Evolutionary conservation across 2,888 invertebrate species (phyloP).

Genomic region (Cephus runcator): DNA sequence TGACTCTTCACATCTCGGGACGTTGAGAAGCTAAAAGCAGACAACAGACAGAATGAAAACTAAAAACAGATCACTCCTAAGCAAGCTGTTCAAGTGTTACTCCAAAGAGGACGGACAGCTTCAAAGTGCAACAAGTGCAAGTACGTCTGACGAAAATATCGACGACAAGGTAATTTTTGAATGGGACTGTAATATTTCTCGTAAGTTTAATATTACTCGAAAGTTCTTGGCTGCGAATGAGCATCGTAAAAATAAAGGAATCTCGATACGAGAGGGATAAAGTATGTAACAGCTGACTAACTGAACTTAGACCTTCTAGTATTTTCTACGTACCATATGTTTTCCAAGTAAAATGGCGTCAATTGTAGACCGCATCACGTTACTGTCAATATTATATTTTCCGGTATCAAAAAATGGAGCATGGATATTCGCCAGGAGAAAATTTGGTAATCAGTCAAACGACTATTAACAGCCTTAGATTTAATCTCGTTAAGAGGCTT

Average conservation of each 20-base stretch:
- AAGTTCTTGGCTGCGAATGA: neutral
- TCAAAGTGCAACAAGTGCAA: conserved; percentile 6
- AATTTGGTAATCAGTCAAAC: conserved; percentile 38
- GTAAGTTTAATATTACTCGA: neutral
- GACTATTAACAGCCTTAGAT: neutral
- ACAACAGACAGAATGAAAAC: conserved; percentile 43
- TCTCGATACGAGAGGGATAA: neutral
- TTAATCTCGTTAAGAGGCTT: neutral
- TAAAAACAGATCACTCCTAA: conserved; percentile 48
- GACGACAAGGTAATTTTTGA: neutral
- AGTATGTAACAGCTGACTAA: neutral
- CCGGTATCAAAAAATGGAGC: conserved; percentile 35
- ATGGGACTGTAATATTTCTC: neutral
- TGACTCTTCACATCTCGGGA: neutral
- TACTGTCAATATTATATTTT: neutral
- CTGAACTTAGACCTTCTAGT: neutral
- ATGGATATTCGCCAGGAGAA: conserved; percentile 43
- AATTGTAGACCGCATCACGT: neutral
- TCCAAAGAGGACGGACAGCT: conserved; percentile 29
- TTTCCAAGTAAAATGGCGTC: neutral
- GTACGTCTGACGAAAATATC: neutral
- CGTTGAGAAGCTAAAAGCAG: neutral
- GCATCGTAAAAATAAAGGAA: neutral
- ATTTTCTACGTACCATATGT: neutral
- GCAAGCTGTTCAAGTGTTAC: conserved; percentile 54